phyloP scores from a whole-genome alignment of 2,797 vertebrate species.

The Serranus cabrilla region DNA sequence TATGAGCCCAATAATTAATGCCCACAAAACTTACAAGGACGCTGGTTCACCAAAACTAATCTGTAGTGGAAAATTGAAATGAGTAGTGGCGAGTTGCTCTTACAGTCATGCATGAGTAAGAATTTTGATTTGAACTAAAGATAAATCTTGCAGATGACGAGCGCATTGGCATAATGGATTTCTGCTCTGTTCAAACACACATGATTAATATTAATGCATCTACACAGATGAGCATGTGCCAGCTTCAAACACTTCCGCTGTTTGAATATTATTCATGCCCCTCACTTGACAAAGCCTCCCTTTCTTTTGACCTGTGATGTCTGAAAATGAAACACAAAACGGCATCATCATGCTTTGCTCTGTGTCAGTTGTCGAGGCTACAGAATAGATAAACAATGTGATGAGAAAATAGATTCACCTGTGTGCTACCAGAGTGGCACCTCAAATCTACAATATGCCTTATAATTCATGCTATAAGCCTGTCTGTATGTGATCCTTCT shows the following conservation, averaged over 20 bases:
- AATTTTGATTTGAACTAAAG: slow-evolving; percentile 24
- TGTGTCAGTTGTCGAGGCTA: background rate
- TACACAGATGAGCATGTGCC: slow-evolving; percentile 1
- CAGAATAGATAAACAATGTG: background rate
- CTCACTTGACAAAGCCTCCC: slow-evolving; percentile 1
- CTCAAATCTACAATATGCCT: background rate
- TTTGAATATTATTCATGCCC: slow-evolving; percentile 12
- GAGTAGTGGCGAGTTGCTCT: background rate
- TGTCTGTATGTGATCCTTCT: background rate
- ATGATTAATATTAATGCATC: slow-evolving; percentile 35
- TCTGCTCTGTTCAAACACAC: slow-evolving; percentile 16
- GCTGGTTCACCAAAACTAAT: slow-evolving; percentile 46
- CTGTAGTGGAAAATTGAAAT: slow-evolving; percentile 20
- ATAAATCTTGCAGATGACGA: slow-evolving; percentile 24
- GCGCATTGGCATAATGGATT: background rate
- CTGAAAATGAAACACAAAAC: slow-evolving; percentile 10
- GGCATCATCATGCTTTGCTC: background rate
- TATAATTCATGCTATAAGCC: background rate
- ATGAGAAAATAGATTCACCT: background rate
- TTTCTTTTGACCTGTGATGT: slow-evolving; percentile 38
- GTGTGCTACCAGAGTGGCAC: background rate
- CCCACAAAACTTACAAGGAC: slow-evolving; percentile 33
- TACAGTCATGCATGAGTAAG: slow-evolving; percentile 33
- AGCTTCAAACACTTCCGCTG: slow-evolving; percentile 19
- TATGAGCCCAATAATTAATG: slow-evolving; percentile 48